Conservation (phyloP, 92 coral and sea anemone genomes). For the Siderastrea siderea region DNA sequence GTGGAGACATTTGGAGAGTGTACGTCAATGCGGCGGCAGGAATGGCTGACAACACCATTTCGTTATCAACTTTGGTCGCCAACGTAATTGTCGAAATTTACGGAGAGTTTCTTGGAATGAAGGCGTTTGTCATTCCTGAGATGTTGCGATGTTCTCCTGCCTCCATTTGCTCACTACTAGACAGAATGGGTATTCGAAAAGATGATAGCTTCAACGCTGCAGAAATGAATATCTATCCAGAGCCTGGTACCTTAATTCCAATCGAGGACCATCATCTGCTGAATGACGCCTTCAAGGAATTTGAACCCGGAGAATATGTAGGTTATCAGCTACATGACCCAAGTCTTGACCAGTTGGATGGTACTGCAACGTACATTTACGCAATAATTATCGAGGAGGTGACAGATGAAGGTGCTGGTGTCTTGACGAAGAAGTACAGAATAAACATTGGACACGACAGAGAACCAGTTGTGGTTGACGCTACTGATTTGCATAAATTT, state of each 20-base stretch:
- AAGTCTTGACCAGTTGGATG: conserved; percentile 64
- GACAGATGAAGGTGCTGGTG: background rate
- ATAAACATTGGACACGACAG: conserved; percentile 56
- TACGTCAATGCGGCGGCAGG: conserved; percentile 43
- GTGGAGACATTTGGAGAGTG: conserved; percentile 51
- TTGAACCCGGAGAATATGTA: conserved; percentile 81
- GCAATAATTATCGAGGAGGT: conserved; percentile 69
- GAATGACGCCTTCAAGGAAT: conserved; percentile 62
- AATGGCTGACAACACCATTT: background rate
- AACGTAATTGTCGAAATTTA: conserved; percentile 21
- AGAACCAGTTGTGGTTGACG: conserved; percentile 60
- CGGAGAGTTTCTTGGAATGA: conserved; percentile 39
- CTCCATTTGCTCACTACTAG: conserved; percentile 56
- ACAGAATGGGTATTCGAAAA: conserved; percentile 51
- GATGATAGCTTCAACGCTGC: conserved; percentile 39
- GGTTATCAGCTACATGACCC: conserved; percentile 85
- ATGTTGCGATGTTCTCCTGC: conserved; percentile 40
- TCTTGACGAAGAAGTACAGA: conserved; percentile 49
- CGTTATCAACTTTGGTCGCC: background rate
- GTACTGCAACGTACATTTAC: conserved; percentile 76
- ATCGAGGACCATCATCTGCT: conserved; percentile 77
- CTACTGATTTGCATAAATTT: conserved; percentile 63
- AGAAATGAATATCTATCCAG: conserved; percentile 45
- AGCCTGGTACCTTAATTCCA: conserved; percentile 70
- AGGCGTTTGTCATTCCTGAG: conserved; percentile 44